Conservation (phyloP, 2,888 invertebrate genomes). For the Hirtodrosophila confusa region DNA sequence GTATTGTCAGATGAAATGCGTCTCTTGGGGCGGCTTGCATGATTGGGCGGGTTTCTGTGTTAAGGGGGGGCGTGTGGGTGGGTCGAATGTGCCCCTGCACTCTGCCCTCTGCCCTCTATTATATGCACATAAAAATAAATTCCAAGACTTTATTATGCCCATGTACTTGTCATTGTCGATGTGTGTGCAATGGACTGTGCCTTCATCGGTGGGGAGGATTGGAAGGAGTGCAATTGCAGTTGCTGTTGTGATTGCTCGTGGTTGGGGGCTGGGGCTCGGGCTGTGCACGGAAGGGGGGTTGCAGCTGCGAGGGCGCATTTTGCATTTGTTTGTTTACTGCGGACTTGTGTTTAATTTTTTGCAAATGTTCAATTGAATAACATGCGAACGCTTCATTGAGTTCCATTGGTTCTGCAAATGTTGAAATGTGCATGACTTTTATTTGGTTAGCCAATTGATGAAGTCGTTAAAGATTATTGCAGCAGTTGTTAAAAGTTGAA, state of each 20-base stretch:
- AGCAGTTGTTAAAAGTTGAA: constrained; percentile 16
- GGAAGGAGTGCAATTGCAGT: constrained; percentile 38
- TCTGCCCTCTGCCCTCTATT: constrained; percentile 64
- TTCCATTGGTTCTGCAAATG: constrained; percentile 18
- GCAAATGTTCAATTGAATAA: constrained; percentile 77
- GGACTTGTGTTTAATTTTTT: constrained; percentile 69
- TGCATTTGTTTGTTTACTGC: constrained; percentile 56
- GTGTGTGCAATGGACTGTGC: constrained; percentile 77
- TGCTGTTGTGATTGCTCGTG: constrained; percentile 24
- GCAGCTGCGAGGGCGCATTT: constrained; percentile 36
- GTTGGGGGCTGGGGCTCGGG: not conserved
- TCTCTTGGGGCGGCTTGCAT: constrained; percentile 63
- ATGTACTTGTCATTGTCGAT: constrained; percentile 78
- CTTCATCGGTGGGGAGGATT: constrained; percentile 14
- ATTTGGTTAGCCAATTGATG: constrained; percentile 16
- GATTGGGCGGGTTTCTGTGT: constrained; percentile 34
- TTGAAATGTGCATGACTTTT: constrained; percentile 39
- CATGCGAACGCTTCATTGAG: constrained; percentile 65
- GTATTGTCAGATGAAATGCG: constrained; percentile 73
- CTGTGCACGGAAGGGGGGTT: constrained; percentile 1
- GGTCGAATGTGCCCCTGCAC: constrained; percentile 7
- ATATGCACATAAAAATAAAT: constrained; percentile 79
- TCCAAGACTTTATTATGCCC: constrained; percentile 79
- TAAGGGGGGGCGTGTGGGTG: constrained; percentile 26
- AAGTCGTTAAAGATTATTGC: constrained; percentile 18